phyloP scores from a whole-genome alignment of 2,888 invertebrate genomes.

The Odontocolon sp. region DNA sequence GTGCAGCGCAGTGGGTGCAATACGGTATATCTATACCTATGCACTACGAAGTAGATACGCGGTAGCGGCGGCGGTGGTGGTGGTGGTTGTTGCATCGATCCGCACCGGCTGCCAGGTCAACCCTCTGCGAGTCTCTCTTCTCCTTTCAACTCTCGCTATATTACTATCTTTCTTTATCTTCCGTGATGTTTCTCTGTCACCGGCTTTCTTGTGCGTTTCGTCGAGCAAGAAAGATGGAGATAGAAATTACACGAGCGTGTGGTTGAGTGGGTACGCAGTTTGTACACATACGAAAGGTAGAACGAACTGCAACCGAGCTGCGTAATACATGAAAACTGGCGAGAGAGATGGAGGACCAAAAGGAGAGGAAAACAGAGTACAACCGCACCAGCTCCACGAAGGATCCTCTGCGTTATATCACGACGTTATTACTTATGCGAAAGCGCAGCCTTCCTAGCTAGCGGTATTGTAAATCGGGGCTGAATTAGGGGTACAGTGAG shows the following conservation, averaged over 20 bases:
- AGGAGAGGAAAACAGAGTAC: not conserved
- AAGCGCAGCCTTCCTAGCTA: constrained; percentile 9
- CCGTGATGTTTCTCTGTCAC: constrained; percentile 16
- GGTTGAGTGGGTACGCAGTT: not conserved
- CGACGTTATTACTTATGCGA: constrained; percentile 68
- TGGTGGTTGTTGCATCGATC: constrained; percentile 74
- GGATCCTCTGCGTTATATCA: constrained; percentile 44
- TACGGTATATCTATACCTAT: not conserved
- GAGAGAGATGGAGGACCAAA: not conserved
- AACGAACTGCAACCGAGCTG: not conserved
- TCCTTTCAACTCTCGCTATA: constrained; percentile 17
- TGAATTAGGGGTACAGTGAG: constrained; percentile 54
- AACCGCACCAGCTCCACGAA: constrained; percentile 2
- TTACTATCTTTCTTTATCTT: constrained; percentile 6
- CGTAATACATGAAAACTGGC: not conserved
- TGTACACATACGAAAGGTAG: not conserved
- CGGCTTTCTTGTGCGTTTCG: constrained; percentile 23
- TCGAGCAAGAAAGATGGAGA: constrained; percentile 1
- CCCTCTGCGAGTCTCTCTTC: constrained; percentile 67
- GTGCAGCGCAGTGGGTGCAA: not conserved
- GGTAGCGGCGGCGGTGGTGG: constrained; percentile 40
- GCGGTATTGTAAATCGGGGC: constrained; percentile 54
- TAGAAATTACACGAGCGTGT: not conserved
- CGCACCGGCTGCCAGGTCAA: constrained; percentile 67
- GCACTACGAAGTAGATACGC: constrained; percentile 21